Evolutionary conservation across 1,140 invertebrate species (phyloP), one percentile per base, ranked within the genome.

Genomic region (Pentalonia nigronervosa): DNA sequence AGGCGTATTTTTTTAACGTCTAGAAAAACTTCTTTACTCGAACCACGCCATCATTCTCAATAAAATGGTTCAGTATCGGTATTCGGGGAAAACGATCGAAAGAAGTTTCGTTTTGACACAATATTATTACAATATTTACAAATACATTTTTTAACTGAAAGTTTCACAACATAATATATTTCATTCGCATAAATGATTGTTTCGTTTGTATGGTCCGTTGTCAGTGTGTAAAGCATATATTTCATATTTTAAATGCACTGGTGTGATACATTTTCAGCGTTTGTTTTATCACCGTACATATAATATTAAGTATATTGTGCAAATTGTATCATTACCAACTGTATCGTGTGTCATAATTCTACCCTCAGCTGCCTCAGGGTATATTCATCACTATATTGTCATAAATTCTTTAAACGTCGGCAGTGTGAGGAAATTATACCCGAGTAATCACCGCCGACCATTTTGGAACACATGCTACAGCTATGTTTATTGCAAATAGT

Each of bases 341-440:
- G 60, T n/a, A 76, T n/a, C n/a, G 30, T 67, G 60, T n/a, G 60
- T 76, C 6, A 76, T 76, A 76, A 76, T 76, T n/a, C 14, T 76
- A n/a, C 60, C 60, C 30, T 11, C 41, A 4, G 41, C 41, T 4
- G 41, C 41, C 41, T 41, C 6, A 17, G 30, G n/a, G 60, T n/a
- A 76, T n/a, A 76, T 76, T 76, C 60, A 76, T 76, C 60, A n/a
- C 60, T 76, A 76, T 41, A 41, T 76, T 76, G n/a, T 76, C 60
- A 76, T 34, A 76, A 76, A n/a, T n/a, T 76, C n/a, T 84, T 83
- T 21, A 45, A 84, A 41, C 9, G 23, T 45, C 83, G 23, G 9
- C 36, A 45, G 23, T 45, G 34, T 45, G 36, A 45, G 83, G 21
- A 84, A 41, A 84, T 41, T 84, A 9, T 45, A 84, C 36, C 83